Evolutionary conservation across 2,797 vertebrate genomes (phyloP).

Genomic region (Hyperoplus immaculatus): DNA sequence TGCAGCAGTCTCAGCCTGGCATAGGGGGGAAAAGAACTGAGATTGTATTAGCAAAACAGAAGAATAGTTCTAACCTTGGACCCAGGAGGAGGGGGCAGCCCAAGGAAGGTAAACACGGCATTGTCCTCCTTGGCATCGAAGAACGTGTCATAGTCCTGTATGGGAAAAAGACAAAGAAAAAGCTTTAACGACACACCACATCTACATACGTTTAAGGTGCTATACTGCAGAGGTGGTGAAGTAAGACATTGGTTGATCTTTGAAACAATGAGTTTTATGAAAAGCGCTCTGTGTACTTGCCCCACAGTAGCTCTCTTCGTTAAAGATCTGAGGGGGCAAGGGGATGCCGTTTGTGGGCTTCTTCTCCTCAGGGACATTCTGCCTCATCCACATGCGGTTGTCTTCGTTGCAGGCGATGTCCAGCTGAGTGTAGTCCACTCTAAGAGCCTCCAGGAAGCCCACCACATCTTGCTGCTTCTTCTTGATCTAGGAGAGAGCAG

Average conservation of each 20-base stretch:
- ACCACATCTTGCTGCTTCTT: constrained; percentile 99
- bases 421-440: constrained; percentile 93
- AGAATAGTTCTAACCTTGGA: constrained; percentile 89
- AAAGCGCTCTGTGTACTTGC: constrained; percentile 74
- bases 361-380: constrained; percentile 95
- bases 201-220: no score
- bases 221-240: neutral
- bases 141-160: constrained; percentile 98
- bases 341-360: constrained; percentile 97
- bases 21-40: neutral
- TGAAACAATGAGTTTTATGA: neutral
- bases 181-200: no score
- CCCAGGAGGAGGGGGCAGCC: constrained; percentile 93
- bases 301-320: constrained; percentile 95
- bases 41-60: neutral
- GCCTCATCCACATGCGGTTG: constrained; percentile 98
- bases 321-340: constrained; percentile 98
- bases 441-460: constrained; percentile 95
- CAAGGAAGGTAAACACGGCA: constrained; percentile 93
- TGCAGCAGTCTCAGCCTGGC: neutral
- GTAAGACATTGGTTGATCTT: neutral
- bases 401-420: constrained; percentile 97
- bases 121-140: constrained; percentile 99
- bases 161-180: constrained; percentile 19
- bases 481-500: constrained; percentile 89